A percentile compares a stretch with the other conserved stretches of the same genome.
Conservation (phyloP, 2,113 vertebrate species). For the Thalassarche chlororhynchos region DNA sequence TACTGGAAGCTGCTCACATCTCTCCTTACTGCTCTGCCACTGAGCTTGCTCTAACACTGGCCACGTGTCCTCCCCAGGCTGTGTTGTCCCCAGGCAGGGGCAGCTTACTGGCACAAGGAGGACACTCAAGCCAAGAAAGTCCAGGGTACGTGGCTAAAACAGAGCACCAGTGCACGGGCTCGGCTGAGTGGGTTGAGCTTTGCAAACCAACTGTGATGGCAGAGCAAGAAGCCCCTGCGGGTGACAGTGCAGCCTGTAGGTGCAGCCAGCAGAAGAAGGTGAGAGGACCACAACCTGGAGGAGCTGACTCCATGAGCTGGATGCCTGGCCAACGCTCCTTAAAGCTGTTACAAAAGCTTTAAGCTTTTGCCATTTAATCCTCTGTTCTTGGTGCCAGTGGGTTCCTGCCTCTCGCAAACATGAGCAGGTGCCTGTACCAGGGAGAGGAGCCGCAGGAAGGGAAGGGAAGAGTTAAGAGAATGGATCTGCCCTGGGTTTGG, state of each 20-base stretch:
- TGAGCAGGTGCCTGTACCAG: not conserved
- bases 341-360: not conserved
- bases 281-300: not conserved
- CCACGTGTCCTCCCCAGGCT: not conserved
- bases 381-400: not conserved
- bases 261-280: not conserved
- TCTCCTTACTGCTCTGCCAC: not conserved
- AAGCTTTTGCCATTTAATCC: not conserved
- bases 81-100: not conserved
- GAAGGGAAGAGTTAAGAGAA: conserved; percentile 3
- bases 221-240: not conserved
- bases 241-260: not conserved
- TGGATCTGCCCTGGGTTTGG: not conserved
- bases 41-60: not conserved
- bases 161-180: rapidly evolving
- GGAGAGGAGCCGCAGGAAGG: not conserved
- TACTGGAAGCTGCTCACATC: not conserved
- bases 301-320: not conserved
- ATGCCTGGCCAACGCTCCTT: not conserved
- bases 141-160: not conserved
- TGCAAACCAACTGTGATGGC: not conserved
- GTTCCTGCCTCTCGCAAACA: not conserved
- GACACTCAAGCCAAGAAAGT: not conserved
- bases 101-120: not conserved
- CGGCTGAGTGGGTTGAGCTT: not conserved